Evolutionary conservation across 2,113 vertebrate species (phyloP).

Genomic region (Rostratula benghalensis): DNA sequence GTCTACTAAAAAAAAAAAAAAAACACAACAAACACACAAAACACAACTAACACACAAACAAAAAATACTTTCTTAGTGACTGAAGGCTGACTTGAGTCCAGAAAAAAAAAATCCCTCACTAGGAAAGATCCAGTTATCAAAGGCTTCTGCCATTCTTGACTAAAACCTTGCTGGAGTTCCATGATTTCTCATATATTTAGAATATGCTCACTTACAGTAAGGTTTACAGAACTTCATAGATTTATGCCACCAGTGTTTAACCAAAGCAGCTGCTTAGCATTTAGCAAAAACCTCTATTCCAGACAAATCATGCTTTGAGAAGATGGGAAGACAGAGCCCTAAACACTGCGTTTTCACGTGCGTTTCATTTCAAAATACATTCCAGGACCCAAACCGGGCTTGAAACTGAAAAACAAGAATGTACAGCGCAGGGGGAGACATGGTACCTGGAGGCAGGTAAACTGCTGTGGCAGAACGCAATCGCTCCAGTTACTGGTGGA

Average conservation of each 20-base stretch:
- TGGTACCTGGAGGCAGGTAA: neutral
- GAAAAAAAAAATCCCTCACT: neutral
- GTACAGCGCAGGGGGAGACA: neutral
- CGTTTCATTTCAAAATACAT: neutral
- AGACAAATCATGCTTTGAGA: neutral
- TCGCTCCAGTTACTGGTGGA: fast-evolving
- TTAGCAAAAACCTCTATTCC: neutral
- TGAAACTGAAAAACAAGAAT: neutral
- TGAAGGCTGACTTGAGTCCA: neutral
- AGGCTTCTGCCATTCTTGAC: neutral
- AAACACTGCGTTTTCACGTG: neutral
- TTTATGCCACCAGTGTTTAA: neutral
- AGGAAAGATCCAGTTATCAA: neutral
- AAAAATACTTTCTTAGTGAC: neutral
- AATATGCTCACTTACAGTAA: neutral
- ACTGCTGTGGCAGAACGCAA: neutral
- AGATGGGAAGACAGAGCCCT: neutral
- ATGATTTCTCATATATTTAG: neutral
- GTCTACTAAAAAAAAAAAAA: neutral
- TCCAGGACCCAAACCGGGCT: neutral
- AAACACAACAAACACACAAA: too few relatives aligned
- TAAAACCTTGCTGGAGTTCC: neutral
- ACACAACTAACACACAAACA: neutral
- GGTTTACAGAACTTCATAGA: neutral
- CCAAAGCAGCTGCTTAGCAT: neutral